Conservation (phyloP, 2,797 vertebrate species). For the Leuciscus waleckii region DNA sequence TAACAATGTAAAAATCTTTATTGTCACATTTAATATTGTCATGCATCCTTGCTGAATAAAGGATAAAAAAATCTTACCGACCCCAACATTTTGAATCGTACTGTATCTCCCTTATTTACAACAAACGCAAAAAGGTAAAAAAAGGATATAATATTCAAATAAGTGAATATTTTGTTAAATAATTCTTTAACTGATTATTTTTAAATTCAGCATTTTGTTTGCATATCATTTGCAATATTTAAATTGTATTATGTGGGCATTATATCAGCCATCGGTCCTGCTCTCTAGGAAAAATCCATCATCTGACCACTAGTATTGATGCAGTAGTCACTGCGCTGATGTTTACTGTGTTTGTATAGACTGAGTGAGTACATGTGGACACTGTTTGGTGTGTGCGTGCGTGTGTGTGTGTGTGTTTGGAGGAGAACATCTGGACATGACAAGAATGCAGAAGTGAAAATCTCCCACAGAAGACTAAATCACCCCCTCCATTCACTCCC, state of each 20-base stretch:
- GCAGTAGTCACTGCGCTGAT: conserved; percentile 26
- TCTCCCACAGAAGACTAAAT: conserved; percentile 29
- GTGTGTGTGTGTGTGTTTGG: conserved; percentile 37
- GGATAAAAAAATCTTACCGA: not conserved
- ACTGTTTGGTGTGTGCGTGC: conserved; percentile 33
- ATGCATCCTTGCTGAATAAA: not conserved
- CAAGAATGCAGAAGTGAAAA: conserved; percentile 57
- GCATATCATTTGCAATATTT: not conserved
- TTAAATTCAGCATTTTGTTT: not conserved
- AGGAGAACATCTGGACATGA: conserved; percentile 42
- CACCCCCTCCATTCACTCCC: conserved; percentile 35
- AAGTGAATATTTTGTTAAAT: not conserved
- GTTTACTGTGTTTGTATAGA: conserved; percentile 37
- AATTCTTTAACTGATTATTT: not conserved
- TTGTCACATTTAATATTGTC: not conserved
- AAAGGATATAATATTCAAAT: too few species aligned
- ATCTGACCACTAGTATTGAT: conserved; percentile 11
- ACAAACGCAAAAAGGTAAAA: not conserved
- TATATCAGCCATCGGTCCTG: not conserved
- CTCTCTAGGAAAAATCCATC: conserved; percentile 19
- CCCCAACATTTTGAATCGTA: not conserved
- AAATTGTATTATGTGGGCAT: not conserved
- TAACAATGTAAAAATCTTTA: not conserved
- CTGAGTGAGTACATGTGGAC: conserved; percentile 28
- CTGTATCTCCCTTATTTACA: not conserved